Conservation (phyloP, 2,797 vertebrate genomes). For the Karalla daura region DNA sequence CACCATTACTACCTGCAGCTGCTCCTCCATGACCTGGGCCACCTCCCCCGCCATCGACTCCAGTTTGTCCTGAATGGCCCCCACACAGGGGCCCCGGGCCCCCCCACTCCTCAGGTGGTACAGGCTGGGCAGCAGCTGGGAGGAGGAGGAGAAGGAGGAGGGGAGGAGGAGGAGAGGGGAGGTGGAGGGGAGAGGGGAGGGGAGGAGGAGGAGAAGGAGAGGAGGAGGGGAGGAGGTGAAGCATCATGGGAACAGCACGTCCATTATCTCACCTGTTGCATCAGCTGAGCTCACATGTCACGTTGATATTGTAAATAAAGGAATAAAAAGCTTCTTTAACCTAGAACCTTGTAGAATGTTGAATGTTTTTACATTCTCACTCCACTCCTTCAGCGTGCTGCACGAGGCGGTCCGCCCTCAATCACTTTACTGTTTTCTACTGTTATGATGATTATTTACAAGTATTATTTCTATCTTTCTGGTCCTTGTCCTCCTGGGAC, state of each 20-base stretch:
- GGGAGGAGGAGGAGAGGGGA: neutral
- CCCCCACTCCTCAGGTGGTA: constrained; percentile 87
- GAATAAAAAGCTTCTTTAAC: too few species aligned
- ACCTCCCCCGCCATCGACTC: constrained; percentile 95
- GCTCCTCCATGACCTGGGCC: constrained; percentile 91
- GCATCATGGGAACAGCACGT: neutral
- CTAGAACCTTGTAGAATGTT: too few species aligned
- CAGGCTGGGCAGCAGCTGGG: constrained; percentile 91
- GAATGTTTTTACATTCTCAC: too few species aligned
- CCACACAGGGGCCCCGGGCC: constrained; percentile 79
- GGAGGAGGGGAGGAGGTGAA: neutral
- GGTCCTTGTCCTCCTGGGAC: too few species aligned
- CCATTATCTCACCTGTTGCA: neutral
- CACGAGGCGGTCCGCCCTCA: too few species aligned
- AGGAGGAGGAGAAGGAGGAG: neutral
- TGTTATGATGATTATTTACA: too few species aligned
- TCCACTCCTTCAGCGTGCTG: too few species aligned
- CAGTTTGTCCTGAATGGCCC: constrained; percentile 92
- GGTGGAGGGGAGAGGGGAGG: too few species aligned
- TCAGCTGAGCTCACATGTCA: too few species aligned
- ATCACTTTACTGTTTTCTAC: too few species aligned
- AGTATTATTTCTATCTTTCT: too few species aligned
- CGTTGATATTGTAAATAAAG: too few species aligned
- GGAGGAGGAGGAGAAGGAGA: neutral
- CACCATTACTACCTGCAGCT: constrained; percentile 88